Base-by-base conservation (phyloP, 2,113 vertebrate species). In the Pangasianodon hypophthalmus region DNA sequence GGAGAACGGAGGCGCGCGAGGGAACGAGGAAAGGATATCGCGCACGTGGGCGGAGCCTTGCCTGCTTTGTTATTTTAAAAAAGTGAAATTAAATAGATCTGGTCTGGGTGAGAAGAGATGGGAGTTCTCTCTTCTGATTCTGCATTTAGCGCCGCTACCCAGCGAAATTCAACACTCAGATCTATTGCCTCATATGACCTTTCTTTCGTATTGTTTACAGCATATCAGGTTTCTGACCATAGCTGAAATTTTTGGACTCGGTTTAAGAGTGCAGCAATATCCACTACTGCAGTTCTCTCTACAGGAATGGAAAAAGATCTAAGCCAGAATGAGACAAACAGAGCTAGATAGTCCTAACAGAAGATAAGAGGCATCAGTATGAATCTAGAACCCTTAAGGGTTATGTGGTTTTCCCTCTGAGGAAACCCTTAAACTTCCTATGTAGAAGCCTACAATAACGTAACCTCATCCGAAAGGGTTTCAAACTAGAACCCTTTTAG, bases 1-100 rank as follows among this genome's bases (percentile, higher is more conserved):
- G 86, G 85, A 84, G 91, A 93, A 90, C 93, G 88, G 86, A 92
- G 93, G 90, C 26, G 91, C 46, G 83, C 87, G 90, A 91, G 91
- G 58, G 85, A 91, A 88, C 91, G 79, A 80, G 75, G 32, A 82
- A 19, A 89, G 60, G 64, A 81, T 41, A 46, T 81, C 37, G 62
- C 85, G 62, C 80, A 87, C 64, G 73, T 83, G 84, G 71, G 89
- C 86, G 82, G 87, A 90, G 92, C 88, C 89, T 81, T 50, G 87
- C 54, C 64, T 62, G 77, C 8, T 83, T 48, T 86, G 89, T 85
- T 90, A 94, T 92, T 89, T 69, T 90, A 88, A 75, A 89, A 87
- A 52, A n/a, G 50, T 32, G n/a, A 32, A 86, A 84, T 92, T 91
- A 86, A 92, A 92, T 52, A 88, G 92, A 16, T 88, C 77, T 92